Evolutionary conservation across 2,113 vertebrate genomes (phyloP), one percentile per base, ranked within the genome.

Genomic region (Gymnocephalus cernua): DNA sequence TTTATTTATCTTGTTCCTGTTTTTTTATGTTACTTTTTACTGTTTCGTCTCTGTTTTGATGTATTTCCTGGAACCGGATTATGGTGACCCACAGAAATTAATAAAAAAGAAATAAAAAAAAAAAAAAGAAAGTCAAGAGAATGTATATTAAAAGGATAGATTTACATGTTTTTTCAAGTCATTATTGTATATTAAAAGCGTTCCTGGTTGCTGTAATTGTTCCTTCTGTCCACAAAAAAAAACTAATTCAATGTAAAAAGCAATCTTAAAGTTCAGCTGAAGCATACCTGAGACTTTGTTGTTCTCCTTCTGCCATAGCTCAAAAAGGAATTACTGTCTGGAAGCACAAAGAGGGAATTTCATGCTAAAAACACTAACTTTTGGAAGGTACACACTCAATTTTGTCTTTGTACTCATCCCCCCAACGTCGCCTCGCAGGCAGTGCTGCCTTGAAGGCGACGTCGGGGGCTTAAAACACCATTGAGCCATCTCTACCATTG

Each of bases 121-220:
- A n/a, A n/a, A n/a, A n/a, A n/a, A n/a, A n/a, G n/a, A n/a, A 51
- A 65, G 27, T 67, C 23, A 58, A 19, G 21, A 75, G 68, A 66
- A 61, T 5, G 1, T 25, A 16, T 27, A 45, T 64, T 38, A 38
- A 81, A 74, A 45, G 16, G 5, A 8, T 35, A 19, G 18, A 6
- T 9, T 50, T 44, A 44, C 27, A 23, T 32, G 12, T 64, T 1
- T 25, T 25, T 21, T 27, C 57, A 19, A 15, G 10, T 21, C 15
- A 38, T 8, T 18, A 44, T 23, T 18, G 12, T 45, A 12, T 19
- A 32, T 6, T 53, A 23, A 62, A 23, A 45, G 48, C 4, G 0
- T 15, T 10, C 14, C 14, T 19, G 10, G 15, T 16, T 27, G 32
- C 19, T 51, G 27, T 48, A 10, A 32, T 15, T 45, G 0, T 5